Conservation (phyloP, 2,113 vertebrate genomes). For the Nothocercus julius region DNA sequence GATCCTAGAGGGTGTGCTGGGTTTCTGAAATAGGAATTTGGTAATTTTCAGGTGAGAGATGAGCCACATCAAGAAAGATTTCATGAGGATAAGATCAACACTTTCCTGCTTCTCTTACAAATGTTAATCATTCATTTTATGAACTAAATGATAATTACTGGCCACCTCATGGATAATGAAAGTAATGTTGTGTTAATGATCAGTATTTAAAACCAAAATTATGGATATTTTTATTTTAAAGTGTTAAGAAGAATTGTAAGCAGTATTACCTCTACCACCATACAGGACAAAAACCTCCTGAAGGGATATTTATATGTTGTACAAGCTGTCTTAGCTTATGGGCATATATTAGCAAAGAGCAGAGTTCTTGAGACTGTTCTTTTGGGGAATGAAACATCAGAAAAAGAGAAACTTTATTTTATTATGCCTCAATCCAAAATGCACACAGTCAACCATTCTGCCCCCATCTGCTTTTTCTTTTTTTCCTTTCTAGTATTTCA, state of each 20-base stretch:
- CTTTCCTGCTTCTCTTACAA: not conserved
- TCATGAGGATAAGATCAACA: not conserved
- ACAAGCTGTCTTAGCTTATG: not conserved
- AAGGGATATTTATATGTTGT: not conserved
- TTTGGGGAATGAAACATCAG: not conserved
- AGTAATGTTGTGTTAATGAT: not conserved
- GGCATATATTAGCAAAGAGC: not conserved
- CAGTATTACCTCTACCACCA: not conserved
- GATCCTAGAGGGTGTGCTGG: not conserved
- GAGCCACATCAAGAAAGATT: not conserved
- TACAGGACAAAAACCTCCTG: not conserved
- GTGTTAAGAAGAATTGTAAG: not conserved
- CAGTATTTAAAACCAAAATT: not conserved
- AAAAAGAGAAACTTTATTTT: not conserved
- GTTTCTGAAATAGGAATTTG: not conserved
- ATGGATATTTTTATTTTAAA: not conserved
- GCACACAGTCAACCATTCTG: not conserved
- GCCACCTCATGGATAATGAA: not conserved
- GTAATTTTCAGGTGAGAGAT: not conserved
- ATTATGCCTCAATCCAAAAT: not conserved
- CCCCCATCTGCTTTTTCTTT: not conserved
- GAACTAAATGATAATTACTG: not conserved
- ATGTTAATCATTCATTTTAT: not conserved
- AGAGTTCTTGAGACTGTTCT: not conserved
- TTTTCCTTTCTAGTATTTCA: not conserved